Base-by-base conservation (phyloP, 2,113 vertebrate genomes). In the Lepisosteus osseus region DNA sequence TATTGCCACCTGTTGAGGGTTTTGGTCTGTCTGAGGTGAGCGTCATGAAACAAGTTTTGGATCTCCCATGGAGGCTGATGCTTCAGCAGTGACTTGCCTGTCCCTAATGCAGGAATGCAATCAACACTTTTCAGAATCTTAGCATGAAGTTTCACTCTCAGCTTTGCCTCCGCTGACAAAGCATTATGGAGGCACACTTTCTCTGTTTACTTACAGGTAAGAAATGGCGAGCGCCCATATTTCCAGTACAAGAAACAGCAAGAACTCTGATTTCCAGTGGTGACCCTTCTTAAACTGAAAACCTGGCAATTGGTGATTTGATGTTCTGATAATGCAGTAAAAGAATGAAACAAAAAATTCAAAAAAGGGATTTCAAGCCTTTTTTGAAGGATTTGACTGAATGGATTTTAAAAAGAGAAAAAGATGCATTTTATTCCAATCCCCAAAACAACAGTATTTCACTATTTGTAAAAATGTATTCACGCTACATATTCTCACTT, bases 261-360 rank as follows among this genome's bases (percentile, higher is more conserved):
- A 15, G 51, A 68, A 70, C 47, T 67, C 68, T 72, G 74, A 68
- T 61, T 55, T 65, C 70, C 61, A 71, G 47, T 72, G 71, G 54
- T 67, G 54, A 67, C 29, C 47, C 14, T 7, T 9, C 43, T 45
- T 47, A 65, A 73, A 72, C 68, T 29, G 29, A 29, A 29, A 29
- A 29, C 29, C 29, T 29, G 29, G 2, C 29, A 29, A 29, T 29
- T 29, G 29, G 29, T 29, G 29, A 29, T 29, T 29, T 29, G 29
- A 29, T 29, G 29, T 29, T 29, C 29, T 29, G 29, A 29, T 29
- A 29, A 29, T 29, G 29, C 29, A 29, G 29, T 29, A 29, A 29
- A 29, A 29, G 29, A 29, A 29, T 29, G 29, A 29, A 29, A 29
- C 29, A 29, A 29, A 29, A 29, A 29, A 1, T 29, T 29, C 29